Evolutionary conservation across 2,888 invertebrate species (phyloP), one percentile per base, ranked within the genome.

Genomic region (Prosopocoilus inquinatus): DNA sequence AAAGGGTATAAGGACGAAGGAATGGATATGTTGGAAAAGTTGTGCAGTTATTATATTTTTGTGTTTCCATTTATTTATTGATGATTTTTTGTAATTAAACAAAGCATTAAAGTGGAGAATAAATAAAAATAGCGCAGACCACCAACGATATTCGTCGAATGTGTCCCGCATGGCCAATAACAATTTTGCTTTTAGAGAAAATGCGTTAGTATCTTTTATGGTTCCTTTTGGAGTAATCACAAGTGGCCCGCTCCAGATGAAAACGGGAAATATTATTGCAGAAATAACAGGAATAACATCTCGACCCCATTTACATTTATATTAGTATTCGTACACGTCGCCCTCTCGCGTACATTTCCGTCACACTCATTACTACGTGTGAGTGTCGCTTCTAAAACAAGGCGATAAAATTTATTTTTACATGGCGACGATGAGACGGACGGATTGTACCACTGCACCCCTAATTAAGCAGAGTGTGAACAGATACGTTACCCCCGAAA

Each of bases 111-210:
- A 32, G 39, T 34, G 13, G 35, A 33, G 47, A 20, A 47, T 47
- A 53, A 47, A 53, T 33, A 47, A 53, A 53, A 50, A 49, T 46
- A 45, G 35, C 16, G 33, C 41, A 15, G 55, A 51, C 50, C 45
- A 43, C 43, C 28, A 52, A 59, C 53, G 61, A 64, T 60, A 62
- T 64, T 63, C 59, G 56, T 55, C 57, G 53, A 64, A 64, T 63
- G 64, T 53, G 51, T 63, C 64, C 64, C 64, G 46, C 43, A 61
- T 56, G 64, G 46, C 50, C 59, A 62, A 62, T 65, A 64, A 63
- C 64, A 55, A 57, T 64, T 64, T 64, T 59, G 59, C 59, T 63
- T 56, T 58, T 57, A 50, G 47, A 47, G 59, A 55, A 60, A 59
- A 56, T 51, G 59, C 56, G 59, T 50, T 57, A 53, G 50, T 53